phyloP scores from a whole-genome alignment of 2,888 invertebrate genomes.

The Drosophila eohydei region DNA sequence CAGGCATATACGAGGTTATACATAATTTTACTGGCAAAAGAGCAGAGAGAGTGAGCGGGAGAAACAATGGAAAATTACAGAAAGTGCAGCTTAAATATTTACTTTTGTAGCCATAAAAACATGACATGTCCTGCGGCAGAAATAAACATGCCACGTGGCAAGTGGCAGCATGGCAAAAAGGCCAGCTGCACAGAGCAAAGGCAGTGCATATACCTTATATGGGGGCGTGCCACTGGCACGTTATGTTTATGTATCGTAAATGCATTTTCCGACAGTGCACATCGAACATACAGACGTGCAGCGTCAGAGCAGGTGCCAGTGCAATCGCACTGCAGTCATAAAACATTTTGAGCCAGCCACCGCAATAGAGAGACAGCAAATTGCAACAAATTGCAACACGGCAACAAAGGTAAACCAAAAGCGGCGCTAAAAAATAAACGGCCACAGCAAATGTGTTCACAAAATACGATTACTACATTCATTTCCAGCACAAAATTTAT shows the following conservation, averaged over 20 bases:
- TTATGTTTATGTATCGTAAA: slow-evolving; percentile 75
- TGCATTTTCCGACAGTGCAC: slow-evolving; percentile 55
- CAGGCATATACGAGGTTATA: not conserved
- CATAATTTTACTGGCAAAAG: not conserved
- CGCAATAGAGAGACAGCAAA: slow-evolving; percentile 61
- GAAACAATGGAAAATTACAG: slow-evolving; percentile 16
- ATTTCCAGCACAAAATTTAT: slow-evolving; percentile 50
- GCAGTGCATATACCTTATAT: not conserved
- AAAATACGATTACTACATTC: slow-evolving; percentile 52
- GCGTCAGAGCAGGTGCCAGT: slow-evolving; percentile 17
- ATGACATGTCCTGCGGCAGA: slow-evolving; percentile 47
- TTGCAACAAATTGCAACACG: slow-evolving; percentile 73
- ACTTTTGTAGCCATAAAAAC: slow-evolving; percentile 52
- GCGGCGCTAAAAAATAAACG: slow-evolving; percentile 29
- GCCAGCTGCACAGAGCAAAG: slow-evolving; percentile 18
- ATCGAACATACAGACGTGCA: slow-evolving; percentile 20
- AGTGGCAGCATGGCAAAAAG: slow-evolving; percentile 31
- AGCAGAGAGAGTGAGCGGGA: not conserved
- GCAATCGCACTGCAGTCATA: slow-evolving; percentile 64
- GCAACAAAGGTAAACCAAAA: slow-evolving; percentile 25
- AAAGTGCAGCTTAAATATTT: slow-evolving; percentile 52
- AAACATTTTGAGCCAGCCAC: slow-evolving; percentile 67
- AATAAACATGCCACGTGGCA: slow-evolving; percentile 60
- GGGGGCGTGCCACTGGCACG: slow-evolving; percentile 51
- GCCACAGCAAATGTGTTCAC: slow-evolving; percentile 51